Evolutionary conservation across 1,140 invertebrate genomes (phyloP).

Genomic region (Centruroides vittatus): DNA sequence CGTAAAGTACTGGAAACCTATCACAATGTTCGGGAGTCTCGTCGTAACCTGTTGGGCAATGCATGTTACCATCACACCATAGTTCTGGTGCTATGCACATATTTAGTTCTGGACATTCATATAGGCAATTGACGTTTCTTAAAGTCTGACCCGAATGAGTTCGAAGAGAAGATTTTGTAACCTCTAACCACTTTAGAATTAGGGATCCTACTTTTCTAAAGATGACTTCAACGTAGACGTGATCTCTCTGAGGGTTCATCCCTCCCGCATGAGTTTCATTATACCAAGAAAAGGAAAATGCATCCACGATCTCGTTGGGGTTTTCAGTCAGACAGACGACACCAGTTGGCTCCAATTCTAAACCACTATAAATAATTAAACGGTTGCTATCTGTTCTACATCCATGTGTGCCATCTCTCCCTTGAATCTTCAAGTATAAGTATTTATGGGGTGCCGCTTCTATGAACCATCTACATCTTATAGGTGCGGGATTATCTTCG

Average conservation of each 20-base stretch:
- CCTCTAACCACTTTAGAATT: constrained; percentile 67
- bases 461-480: constrained; percentile 17
- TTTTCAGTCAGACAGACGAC: constrained; percentile 10
- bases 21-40: constrained; percentile 51
- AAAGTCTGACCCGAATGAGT: constrained; percentile 35
- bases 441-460: constrained; percentile 14
- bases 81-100: constrained; percentile 72
- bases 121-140: constrained; percentile 42
- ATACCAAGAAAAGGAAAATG: constrained; percentile 16
- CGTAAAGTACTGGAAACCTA: constrained; percentile 15
- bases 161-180: constrained; percentile 37
- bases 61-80: constrained; percentile 70
- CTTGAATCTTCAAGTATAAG: constrained; percentile 15
- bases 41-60: constrained; percentile 76
- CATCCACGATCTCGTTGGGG: constrained; percentile 8
- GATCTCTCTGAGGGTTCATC: constrained; percentile 52
- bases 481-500: neutral
- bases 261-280: constrained; percentile 38
- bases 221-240: constrained; percentile 59
- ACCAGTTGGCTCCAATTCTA: constrained; percentile 7
- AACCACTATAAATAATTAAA: constrained; percentile 10
- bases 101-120: constrained; percentile 66
- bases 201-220: constrained; percentile 56
- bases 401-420: constrained; percentile 1
- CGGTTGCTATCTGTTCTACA: constrained; percentile 6